A percentile compares a stretch with the other conserved stretches of the same genome.
Conservation (phyloP, 2,797 vertebrate species). For the Momotus momota region DNA sequence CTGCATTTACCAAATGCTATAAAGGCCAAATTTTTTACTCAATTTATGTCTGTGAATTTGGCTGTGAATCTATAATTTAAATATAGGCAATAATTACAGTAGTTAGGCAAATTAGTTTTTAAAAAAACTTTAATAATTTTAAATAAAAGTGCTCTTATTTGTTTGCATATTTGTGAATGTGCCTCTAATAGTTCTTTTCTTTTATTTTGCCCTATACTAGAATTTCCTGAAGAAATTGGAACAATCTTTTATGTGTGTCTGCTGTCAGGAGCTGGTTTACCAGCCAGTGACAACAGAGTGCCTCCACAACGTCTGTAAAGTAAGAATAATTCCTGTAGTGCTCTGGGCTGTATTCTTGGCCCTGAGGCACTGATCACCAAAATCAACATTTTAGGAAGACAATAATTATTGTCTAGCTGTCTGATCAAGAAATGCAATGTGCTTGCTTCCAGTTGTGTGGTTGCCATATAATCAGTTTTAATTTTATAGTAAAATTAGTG, state of each 20-base stretch:
- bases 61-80: background rate
- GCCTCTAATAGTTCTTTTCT: background rate
- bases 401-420: background rate
- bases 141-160: background rate
- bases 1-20: background rate
- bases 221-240: slow-evolving; percentile 95
- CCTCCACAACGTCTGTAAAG: slow-evolving; percentile 95
- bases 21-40: background rate
- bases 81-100: background rate
- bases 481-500: background rate
- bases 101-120: background rate
- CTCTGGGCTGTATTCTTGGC: background rate
- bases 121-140: background rate
- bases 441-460: background rate
- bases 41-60: background rate
- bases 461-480: background rate
- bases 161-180: slow-evolving; percentile 1
- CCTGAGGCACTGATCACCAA: background rate
- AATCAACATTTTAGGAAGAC: background rate
- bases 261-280: slow-evolving; percentile 95
- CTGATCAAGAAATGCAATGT: background rate
- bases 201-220: slow-evolving; percentile 73
- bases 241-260: slow-evolving; percentile 96
- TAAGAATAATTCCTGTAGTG: slow-evolving; percentile 63
- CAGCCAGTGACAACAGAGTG: slow-evolving; percentile 94